Conservation (phyloP, 1,140 invertebrate genomes). For the Brachionus sp. region DNA sequence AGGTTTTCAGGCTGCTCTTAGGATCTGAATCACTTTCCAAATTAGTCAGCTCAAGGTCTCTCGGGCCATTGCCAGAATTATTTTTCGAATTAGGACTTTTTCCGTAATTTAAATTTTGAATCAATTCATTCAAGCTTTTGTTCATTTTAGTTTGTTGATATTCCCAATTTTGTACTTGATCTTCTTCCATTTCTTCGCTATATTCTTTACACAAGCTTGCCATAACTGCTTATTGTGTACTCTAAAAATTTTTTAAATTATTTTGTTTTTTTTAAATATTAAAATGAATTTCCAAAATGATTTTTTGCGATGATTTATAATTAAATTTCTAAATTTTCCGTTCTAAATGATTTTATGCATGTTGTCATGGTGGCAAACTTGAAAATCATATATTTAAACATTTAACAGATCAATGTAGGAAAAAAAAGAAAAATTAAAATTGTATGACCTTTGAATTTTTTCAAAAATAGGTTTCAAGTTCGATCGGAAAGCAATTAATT, state of each 20-base stretch:
- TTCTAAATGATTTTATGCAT: background rate
- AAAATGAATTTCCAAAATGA: slow-evolving; percentile 4
- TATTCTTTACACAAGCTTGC: background rate
- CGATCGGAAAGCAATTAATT: background rate
- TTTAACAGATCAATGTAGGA: background rate
- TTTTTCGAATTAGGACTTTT: background rate
- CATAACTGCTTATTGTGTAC: background rate
- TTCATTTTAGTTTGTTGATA: slow-evolving; percentile 30
- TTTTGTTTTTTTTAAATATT: background rate
- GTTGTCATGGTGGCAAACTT: background rate
- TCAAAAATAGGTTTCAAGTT: background rate
- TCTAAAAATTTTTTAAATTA: background rate
- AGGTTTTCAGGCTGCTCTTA: background rate
- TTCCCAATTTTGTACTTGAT: background rate
- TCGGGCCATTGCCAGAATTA: background rate
- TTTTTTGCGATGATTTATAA: background rate
- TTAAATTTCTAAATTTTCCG: background rate
- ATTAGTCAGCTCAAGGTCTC: background rate
- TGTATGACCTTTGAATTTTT: background rate
- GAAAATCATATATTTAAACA: background rate
- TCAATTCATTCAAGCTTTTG: slow-evolving; percentile 6
- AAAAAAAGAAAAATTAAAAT: background rate
- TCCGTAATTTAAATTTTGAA: background rate
- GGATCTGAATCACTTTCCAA: background rate
- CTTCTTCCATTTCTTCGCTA: background rate